These are phyloP conservation scores for Chymomyza caudatula DNA, from an alignment of 2,888 invertebrate species.

Conservation along the genomic window DNA sequence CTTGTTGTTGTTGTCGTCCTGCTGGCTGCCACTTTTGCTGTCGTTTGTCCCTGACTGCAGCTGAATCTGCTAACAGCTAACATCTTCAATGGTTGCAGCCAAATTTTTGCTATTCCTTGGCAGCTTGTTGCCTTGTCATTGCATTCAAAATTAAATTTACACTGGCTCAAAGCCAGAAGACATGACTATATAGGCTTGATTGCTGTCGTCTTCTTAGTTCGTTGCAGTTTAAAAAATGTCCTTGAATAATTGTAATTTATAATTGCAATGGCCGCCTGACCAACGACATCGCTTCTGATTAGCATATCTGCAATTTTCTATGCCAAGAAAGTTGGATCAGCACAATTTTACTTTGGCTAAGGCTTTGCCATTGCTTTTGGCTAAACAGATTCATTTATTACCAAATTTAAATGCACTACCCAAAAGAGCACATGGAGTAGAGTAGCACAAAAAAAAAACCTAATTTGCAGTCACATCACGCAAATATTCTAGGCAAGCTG, in stretches of 20 bases:
- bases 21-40: too few species aligned
- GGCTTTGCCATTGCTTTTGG: background rate
- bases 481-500: background rate
- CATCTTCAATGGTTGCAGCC: background rate
- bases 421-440: background rate
- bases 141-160: background rate
- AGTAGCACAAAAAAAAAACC: too few species aligned
- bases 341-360: background rate
- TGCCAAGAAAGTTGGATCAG: background rate
- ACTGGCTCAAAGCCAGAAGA: background rate
- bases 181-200: background rate
- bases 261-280: background rate
- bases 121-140: too few species aligned
- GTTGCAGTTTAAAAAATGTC: background rate
- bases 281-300: background rate
- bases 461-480: slow-evolving; percentile 5
- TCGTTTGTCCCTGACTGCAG: too few species aligned
- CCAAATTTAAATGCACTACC: background rate
- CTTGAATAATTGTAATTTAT: background rate
- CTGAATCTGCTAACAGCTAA: background rate
- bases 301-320: background rate
- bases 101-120: background rate
- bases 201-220: background rate
- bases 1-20: background rate
- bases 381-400: background rate